Percentiles rank a stretch among this genome's conserved stretches.
phyloP scores from a whole-genome alignment of 2,888 invertebrate genomes.

The Nemapogon koenigi region DNA sequence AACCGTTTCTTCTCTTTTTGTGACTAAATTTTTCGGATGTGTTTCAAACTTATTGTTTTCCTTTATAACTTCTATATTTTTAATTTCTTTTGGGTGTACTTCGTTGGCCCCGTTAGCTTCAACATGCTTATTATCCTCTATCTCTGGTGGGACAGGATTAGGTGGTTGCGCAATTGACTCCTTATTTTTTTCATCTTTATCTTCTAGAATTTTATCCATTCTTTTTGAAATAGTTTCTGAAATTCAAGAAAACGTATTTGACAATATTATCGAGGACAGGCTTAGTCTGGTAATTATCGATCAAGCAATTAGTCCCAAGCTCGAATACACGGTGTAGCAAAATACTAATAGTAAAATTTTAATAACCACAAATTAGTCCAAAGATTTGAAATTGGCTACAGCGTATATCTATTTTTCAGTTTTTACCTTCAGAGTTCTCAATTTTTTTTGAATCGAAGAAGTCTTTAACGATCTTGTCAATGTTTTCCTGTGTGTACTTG shows the following conservation, averaged over 20 bases:
- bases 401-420: no score
- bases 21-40: conserved; percentile 41
- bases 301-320: no score
- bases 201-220: conserved; percentile 19
- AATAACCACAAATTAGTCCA: no score
- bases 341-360: no score
- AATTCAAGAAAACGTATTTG: neutral
- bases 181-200: conserved; percentile 21
- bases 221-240: conserved; percentile 22
- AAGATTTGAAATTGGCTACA: no score
- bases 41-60: conserved; percentile 25
- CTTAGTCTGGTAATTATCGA: no score
- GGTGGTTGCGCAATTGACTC: conserved; percentile 53
- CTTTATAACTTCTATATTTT: conserved; percentile 11
- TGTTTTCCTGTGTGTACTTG: conserved; percentile 39
- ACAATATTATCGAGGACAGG: no score
- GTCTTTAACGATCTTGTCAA: conserved; percentile 49
- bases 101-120: conserved; percentile 25
- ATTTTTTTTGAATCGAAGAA: conserved; percentile 37
- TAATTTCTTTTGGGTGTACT: conserved; percentile 27
- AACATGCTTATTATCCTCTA: conserved; percentile 27
- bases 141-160: conserved; percentile 51
- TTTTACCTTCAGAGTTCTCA: conserved; percentile 30
- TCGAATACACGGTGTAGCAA: no score
- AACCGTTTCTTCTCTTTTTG: conserved; percentile 22